Percentiles rank a stretch among this genome's conserved stretches.
These are phyloP conservation scores for Seriola quinqueradiata DNA, from an alignment of 2,113 vertebrate species.

Conservation along the genomic window DNA sequence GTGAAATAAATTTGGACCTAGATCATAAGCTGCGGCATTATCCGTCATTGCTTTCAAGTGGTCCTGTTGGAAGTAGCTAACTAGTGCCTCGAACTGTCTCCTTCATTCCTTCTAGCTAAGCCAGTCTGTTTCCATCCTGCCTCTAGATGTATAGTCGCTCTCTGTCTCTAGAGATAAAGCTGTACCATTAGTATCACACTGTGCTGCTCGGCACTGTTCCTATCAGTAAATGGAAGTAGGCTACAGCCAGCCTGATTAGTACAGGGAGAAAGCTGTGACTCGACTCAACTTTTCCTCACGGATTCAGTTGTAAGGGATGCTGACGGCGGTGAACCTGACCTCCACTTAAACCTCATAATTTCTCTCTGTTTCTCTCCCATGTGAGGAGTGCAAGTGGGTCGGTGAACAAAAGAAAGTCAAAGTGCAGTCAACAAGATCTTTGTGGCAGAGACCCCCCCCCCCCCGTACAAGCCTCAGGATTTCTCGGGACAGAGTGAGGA, in stretches of 20 bases:
- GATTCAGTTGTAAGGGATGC: neutral
- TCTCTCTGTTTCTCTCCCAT: neutral
- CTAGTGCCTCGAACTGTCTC: constrained; percentile 14
- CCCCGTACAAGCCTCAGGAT: neutral
- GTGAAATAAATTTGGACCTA: constrained; percentile 31
- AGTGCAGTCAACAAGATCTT: constrained; percentile 18
- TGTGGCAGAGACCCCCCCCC: neutral
- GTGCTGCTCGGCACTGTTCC: constrained; percentile 20
- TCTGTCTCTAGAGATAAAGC: constrained; percentile 57
- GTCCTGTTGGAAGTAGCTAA: neutral
- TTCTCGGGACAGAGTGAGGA: constrained; percentile 27
- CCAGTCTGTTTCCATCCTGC: constrained; percentile 30
- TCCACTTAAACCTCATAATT: neutral
- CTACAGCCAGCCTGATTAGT: constrained; percentile 27
- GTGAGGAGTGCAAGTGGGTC: neutral
- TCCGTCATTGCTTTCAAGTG: constrained; percentile 17
- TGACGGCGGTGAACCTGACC: neutral
- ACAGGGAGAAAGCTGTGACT: constrained; percentile 12
- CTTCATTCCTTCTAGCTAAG: constrained; percentile 16
- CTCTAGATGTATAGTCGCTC: constrained; percentile 29
- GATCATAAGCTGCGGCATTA: constrained; percentile 11
- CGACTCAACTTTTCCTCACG: neutral
- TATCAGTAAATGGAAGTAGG: constrained; percentile 56
- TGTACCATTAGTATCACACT: constrained; percentile 56
- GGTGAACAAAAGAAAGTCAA: constrained; percentile 16